Conservation (phyloP, 2,797 vertebrate species). For the Galaxias olidus region DNA sequence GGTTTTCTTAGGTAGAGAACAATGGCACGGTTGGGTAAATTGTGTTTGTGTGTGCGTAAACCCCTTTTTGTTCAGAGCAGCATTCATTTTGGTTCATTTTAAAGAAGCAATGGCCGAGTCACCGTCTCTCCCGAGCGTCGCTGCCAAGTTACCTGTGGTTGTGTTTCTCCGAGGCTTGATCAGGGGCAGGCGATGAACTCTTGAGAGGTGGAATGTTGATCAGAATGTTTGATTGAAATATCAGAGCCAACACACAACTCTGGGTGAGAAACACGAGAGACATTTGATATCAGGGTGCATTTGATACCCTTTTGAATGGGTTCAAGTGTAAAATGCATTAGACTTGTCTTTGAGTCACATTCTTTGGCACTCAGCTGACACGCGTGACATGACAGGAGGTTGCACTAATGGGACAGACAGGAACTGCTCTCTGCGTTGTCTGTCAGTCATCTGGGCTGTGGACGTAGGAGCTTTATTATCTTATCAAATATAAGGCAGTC, state of each 20-base stretch:
- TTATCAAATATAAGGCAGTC: neutral
- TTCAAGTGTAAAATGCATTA: conserved; percentile 12
- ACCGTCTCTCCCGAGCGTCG: neutral
- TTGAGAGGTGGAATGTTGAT: conserved; percentile 26
- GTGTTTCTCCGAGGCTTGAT: conserved; percentile 38
- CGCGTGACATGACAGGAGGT: conserved; percentile 46
- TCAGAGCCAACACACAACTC: conserved; percentile 34
- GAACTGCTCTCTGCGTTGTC: conserved; percentile 1
- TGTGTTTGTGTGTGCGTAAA: neutral
- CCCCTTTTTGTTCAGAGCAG: too few species aligned
- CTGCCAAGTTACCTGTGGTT: conserved; percentile 15
- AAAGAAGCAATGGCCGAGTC: neutral
- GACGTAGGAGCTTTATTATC: too few species aligned
- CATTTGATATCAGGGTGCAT: conserved; percentile 28
- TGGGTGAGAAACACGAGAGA: conserved; percentile 31
- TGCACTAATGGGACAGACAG: conserved; percentile 23
- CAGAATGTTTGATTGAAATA: conserved; percentile 39
- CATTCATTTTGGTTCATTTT: neutral
- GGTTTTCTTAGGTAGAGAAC: neutral
- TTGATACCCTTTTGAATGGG: conserved; percentile 26
- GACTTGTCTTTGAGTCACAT: conserved; percentile 27
- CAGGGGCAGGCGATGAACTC: conserved; percentile 48
- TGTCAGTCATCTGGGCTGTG: neutral
- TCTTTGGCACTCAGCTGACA: conserved; percentile 32
- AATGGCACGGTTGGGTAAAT: neutral